Evolutionary conservation across 2,797 vertebrate genomes (phyloP), one percentile per base, ranked within the genome.

Genomic region (Gila robusta): DNA sequence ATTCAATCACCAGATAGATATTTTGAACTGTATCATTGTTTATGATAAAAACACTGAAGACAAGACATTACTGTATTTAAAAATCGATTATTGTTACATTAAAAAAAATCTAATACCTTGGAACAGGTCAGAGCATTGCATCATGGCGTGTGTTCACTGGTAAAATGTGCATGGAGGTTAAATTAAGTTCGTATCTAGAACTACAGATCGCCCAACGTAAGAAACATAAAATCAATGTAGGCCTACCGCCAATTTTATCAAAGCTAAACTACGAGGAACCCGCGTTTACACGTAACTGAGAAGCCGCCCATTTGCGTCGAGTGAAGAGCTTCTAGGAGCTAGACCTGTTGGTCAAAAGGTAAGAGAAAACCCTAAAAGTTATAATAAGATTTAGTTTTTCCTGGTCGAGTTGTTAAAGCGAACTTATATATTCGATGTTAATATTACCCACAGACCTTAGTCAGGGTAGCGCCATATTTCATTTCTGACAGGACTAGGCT

Each of bases 361-460:
- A 74, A 74, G 72, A 12, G 17, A 74, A 32, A 52, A 32, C 9
- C 16, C 5, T 2, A 74, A 12, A 21, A 1, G 47, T 76, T 76
- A 35, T 32, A 14, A 12, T 74, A 11, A 49, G 5, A 52, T 52
- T 54, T 76, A 7, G 28, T 5, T 35, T 32, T 10, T 23, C 0
- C 47, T 54, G 6, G 28, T 76, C 10, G 9, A 76, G 10, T 54
- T 32, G 17, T 12, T 76, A 76, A 32, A 76, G 10, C 26, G 5
- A 21, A 32, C 2, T 74, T 49, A 32, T 52, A 10, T 32, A 32
- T 32, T 32, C 4, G 8, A 32, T 11, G 17, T 49, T 8, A 76
- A 76, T 21, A 76, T 87, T 83, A 92, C 79, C 80, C 71, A 76
- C 88, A 90, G 89, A 26, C n/a, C 11, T 62, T 26, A 64, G 11